These are phyloP conservation scores for Cylloceria caligata DNA, from an alignment of 2,888 invertebrate genomes.

Conservation along the genomic window DNA sequence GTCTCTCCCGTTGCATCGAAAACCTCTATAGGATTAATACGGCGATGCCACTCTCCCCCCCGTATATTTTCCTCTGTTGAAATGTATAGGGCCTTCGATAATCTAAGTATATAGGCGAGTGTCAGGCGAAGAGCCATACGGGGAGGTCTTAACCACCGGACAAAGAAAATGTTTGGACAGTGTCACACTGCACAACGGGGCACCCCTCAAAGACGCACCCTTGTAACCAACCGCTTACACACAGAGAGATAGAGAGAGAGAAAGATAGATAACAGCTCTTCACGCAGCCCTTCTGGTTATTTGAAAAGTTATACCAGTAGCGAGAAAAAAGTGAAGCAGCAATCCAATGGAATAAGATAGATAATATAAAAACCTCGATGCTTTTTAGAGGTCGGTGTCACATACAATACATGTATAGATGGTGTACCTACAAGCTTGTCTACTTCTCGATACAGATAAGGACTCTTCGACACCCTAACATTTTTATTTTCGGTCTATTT, in stretches of 20 bases:
- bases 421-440: neutral
- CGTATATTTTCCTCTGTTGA: constrained; percentile 48
- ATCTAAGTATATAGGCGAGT: constrained; percentile 78
- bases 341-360: neutral
- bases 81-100: constrained; percentile 76
- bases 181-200: constrained; percentile 81
- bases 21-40: constrained; percentile 80
- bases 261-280: constrained; percentile 38
- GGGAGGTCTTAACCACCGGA: constrained; percentile 83
- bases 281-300: constrained; percentile 56
- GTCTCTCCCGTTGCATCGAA: constrained; percentile 76
- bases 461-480: neutral
- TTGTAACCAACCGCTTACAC: constrained; percentile 60
- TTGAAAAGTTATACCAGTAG: constrained; percentile 47
- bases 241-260: constrained; percentile 47
- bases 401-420: neutral
- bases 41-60: constrained; percentile 52
- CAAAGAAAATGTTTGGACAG: constrained; percentile 85
- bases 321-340: neutral
- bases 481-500: neutral
- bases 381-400: neutral
- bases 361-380: neutral
- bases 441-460: neutral
- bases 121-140: constrained; percentile 73
- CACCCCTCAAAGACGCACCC: constrained; percentile 78